phyloP scores from a whole-genome alignment of 2,888 invertebrate genomes.

The Sycophila texana region DNA sequence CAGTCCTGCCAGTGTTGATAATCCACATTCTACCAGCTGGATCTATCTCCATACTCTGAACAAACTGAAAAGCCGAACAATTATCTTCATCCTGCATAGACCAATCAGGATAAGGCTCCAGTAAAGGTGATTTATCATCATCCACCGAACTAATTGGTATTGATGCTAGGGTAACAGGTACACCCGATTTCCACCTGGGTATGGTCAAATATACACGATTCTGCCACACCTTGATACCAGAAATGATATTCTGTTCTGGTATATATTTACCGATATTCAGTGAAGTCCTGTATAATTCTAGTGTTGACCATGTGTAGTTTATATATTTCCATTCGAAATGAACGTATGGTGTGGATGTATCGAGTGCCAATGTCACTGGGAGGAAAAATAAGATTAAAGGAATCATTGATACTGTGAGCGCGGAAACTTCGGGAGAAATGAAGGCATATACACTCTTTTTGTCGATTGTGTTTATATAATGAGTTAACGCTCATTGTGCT shows the following conservation, averaged over 20 bases:
- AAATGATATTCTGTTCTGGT: slow-evolving; percentile 82
- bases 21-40: slow-evolving; percentile 80
- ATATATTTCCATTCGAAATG: slow-evolving; percentile 85
- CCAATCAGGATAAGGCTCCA: slow-evolving; percentile 85
- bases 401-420: too few species aligned
- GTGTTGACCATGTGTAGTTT: slow-evolving; percentile 83
- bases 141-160: slow-evolving; percentile 73
- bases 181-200: slow-evolving; percentile 82
- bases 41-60: slow-evolving; percentile 86
- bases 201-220: slow-evolving; percentile 82
- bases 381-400: too few species aligned
- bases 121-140: slow-evolving; percentile 59
- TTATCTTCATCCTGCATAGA: slow-evolving; percentile 81
- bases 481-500: too few species aligned
- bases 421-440: too few species aligned
- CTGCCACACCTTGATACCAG: slow-evolving; percentile 83
- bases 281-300: slow-evolving; percentile 78
- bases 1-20: slow-evolving; percentile 79
- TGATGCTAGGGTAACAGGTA: slow-evolving; percentile 82
- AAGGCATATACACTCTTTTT: too few species aligned
- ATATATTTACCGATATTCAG: slow-evolving; percentile 80
- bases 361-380: too few species aligned
- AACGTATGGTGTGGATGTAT: slow-evolving; percentile 72
- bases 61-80: slow-evolving; percentile 84
- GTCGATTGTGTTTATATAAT: too few species aligned